Evolutionary conservation across 2,113 vertebrate species (phyloP), one percentile per base, ranked within the genome.

Genomic region (Capreolus pygargus): DNA sequence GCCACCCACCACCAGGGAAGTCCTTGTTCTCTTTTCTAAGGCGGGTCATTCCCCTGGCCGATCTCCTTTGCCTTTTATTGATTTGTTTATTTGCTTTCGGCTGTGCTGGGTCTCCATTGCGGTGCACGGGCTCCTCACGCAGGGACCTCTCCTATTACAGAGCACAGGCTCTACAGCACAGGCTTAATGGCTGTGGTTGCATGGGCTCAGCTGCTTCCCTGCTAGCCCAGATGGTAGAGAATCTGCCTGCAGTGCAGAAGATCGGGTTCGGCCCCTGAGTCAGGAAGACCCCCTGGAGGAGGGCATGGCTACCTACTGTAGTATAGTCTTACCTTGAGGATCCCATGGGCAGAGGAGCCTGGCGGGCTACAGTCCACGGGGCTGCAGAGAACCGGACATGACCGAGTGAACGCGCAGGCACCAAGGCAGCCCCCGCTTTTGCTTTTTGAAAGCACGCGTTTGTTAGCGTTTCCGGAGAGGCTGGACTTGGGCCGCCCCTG

Each of bases 121-220:
- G 5, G 36, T 25, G 21, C 55, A 8, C 23, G 55, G 55, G 19
- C 55, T 57, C 17, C 54, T 55, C 17, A 55, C 17, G 17, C 19
- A 21, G 54, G 17, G 54, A 8, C 36, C 36, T 13, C 67, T 13
- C 67, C 17, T 6, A 7, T 23, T 74, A 9, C 19, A 3, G 36
- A 39, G 5, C 0, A 6, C 36, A 6, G 0, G n/a, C n/a, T 21
- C n/a, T 12, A 0, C 2, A 23, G n/a, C 67, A 3, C 67, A 25
- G 67, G 67, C 36, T 1, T 6, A 12, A 11, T 36, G 4, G 21
- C 0, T 6, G 36, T 13, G 67, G 36, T 6, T 12, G 21, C 21
- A 0, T 1, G 67, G 67, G 5, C 67, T 74, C 6, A 1, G 21
- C 67, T 39, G 67, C 36, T 6, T 74, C 67, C 36, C 36, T 25